Evolutionary conservation across 2,797 vertebrate genomes (phyloP).

Genomic region (Craterocephalus amniculus): DNA sequence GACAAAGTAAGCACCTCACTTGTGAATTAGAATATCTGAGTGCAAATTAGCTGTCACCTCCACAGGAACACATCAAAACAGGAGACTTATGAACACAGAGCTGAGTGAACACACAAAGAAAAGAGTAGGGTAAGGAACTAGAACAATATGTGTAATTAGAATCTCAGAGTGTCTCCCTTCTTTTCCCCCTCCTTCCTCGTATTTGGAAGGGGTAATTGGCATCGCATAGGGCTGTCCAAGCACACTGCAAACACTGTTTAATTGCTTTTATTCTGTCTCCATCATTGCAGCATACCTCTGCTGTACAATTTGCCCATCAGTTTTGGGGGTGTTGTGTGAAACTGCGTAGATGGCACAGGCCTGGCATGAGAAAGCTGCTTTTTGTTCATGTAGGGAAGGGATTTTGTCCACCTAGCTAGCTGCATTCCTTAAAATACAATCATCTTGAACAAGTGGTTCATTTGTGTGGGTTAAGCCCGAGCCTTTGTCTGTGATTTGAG

Average conservation of each 20-base stretch:
- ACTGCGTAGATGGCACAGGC: constrained; percentile 43
- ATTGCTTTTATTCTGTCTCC: constrained; percentile 73
- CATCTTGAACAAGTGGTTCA: constrained; percentile 73
- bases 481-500: constrained; percentile 72
- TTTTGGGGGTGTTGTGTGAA: constrained; percentile 48
- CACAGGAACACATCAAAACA: constrained; percentile 26
- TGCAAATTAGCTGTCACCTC: constrained; percentile 69
- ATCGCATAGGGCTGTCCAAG: constrained; percentile 60
- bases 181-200: constrained; percentile 29
- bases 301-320: constrained; percentile 54
- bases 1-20: constrained; percentile 48
- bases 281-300: constrained; percentile 61
- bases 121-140: constrained; percentile 29
- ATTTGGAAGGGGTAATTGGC: constrained; percentile 75
- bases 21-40: constrained; percentile 60
- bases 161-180: constrained; percentile 29
- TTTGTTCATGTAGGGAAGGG: constrained; percentile 55
- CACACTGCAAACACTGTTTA: constrained; percentile 70
- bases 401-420: constrained; percentile 71
- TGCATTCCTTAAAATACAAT: constrained; percentile 70
- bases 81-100: constrained; percentile 42
- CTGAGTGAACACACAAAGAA: constrained; percentile 47
- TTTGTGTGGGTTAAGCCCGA: constrained; percentile 66
- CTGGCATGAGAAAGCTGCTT: constrained; percentile 48
- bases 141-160: constrained; percentile 49